Percentiles rank a stretch among this genome's conserved stretches.
Conservation (phyloP, 2,113 vertebrate genomes). For the Eulemur macaco region DNA sequence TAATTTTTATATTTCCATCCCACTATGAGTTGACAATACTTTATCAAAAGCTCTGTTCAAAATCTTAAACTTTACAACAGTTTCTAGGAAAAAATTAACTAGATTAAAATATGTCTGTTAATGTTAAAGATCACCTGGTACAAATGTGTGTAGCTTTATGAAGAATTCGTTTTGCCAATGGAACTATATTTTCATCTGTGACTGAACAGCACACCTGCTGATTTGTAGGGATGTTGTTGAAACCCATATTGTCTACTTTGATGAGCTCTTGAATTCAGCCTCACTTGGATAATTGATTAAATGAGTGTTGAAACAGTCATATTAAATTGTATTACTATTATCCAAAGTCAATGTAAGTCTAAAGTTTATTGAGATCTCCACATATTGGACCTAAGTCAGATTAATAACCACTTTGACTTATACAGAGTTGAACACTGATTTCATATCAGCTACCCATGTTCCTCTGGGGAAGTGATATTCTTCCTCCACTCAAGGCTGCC, state of each 20-base stretch:
- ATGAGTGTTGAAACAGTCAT: background rate
- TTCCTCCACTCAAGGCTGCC: background rate
- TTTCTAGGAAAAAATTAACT: background rate
- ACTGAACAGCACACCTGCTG: background rate
- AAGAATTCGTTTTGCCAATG: background rate
- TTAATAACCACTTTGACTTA: background rate
- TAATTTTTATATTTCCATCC: background rate
- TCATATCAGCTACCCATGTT: background rate
- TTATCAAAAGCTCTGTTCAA: background rate
- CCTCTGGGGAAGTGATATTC: background rate
- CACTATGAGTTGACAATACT: background rate
- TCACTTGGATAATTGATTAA: background rate
- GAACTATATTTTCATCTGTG: background rate
- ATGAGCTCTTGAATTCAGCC: background rate
- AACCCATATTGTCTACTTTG: background rate
- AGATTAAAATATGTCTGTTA: background rate
- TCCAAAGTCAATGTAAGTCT: background rate
- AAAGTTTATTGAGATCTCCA: background rate
- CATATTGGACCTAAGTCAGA: background rate
- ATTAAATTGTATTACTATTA: background rate
- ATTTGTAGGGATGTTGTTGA: background rate
- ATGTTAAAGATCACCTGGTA: background rate
- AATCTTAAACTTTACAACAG: background rate
- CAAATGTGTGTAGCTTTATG: background rate
- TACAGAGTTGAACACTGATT: background rate